phyloP scores from a whole-genome alignment of 1,140 invertebrate genomes.

The Atta texana region DNA sequence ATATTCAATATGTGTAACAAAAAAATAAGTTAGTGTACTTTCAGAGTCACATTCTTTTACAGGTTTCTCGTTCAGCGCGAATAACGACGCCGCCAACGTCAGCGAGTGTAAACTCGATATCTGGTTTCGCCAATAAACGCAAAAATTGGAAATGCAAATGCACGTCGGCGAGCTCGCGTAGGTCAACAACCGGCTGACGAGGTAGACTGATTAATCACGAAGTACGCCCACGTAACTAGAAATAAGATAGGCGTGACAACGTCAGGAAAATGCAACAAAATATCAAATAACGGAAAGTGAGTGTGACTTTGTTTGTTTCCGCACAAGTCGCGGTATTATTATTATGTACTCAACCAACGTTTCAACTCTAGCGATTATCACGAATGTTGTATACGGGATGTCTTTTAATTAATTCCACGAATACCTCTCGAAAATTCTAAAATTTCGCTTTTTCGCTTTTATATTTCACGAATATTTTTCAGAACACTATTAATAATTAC shows the following conservation, averaged over 20 bases:
- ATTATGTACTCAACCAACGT: background rate
- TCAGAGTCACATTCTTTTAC: background rate
- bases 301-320: conserved; percentile 5
- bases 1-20: background rate
- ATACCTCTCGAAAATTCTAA: background rate
- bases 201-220: conserved; percentile 74
- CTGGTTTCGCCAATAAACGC: conserved; percentile 54
- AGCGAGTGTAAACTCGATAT: conserved; percentile 26
- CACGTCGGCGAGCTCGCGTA: conserved; percentile 37
- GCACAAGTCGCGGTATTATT: background rate
- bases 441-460: background rate
- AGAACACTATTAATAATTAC: too few relatives aligned
- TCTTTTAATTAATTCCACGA: background rate
- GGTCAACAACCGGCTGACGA: conserved; percentile 70
- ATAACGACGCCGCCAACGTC: background rate
- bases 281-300: conserved; percentile 36
- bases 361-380: background rate
- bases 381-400: background rate
- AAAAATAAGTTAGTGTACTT: conserved; percentile 11
- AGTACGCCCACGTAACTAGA: conserved; percentile 69
- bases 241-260: conserved; percentile 64
- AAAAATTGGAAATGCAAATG: conserved; percentile 64
- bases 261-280: conserved; percentile 42
- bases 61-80: background rate
- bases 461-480: background rate